Evolutionary conservation across 2,113 vertebrate species (phyloP), one percentile per base, ranked within the genome.

Genomic region (Dromaius novaehollandiae): DNA sequence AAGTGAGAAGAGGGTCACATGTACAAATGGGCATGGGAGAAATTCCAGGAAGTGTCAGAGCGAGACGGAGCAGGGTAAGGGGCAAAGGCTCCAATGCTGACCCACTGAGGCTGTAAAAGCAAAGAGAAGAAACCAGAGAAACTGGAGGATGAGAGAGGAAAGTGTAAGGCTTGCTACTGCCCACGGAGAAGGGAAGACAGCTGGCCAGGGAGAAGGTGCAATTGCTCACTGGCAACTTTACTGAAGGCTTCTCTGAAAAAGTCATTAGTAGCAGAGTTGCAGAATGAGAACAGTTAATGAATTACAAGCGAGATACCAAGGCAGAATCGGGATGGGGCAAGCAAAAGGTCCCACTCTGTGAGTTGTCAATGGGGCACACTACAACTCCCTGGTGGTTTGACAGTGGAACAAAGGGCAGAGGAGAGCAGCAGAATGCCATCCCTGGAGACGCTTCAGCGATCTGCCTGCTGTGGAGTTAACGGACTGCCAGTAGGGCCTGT

Each of bases 321-420:
- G 64, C 75, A 89, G 58, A 95, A 70, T 34, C 28, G 44, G 58
- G 10, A 8, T 5, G 4, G 46, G 63, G 46, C 22, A 96, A 87
- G 50, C 50, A 80, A 94, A 88, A 88, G 66, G 77, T 24, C 44
- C 44, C 63, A 80, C 25, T 81, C 28, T 50, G 51, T 0, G 0
- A 60, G 48, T 46, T 91, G 78, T 83, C 84, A 68, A 30, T 65
- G n/a, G 19, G 32, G 60, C 30, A 89, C 91, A 74, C 75, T 80
- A 58, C 66, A 80, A 46, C 21, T 63, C 46, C 73, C 48, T 38
- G 44, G 48, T 26, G 53, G n/a, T 48, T 40, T 68, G 75, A 86
- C 66, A 97, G 85, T 81, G 55, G 82, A 88, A 83, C 68, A 88
- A 88, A 87, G 79, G 78, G 82, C 89, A 95, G 68, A 77, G 51